phyloP scores from a whole-genome alignment of 1,140 invertebrate genomes.

The Nephila pilipes region DNA sequence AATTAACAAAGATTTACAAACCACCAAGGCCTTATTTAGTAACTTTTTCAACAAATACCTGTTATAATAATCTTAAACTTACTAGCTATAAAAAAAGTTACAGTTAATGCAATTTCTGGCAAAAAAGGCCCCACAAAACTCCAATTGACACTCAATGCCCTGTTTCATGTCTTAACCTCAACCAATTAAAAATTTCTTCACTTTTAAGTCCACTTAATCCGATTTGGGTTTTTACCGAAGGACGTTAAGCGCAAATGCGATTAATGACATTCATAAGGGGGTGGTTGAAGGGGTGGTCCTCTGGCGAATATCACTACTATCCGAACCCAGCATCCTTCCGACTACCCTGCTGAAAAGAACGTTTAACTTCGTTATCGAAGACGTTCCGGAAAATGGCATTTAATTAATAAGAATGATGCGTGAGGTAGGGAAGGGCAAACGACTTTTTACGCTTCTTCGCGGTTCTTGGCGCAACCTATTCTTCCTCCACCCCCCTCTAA shows the following conservation, averaged over 20 bases:
- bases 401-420: constrained; percentile 68
- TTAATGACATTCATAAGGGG: constrained; percentile 22
- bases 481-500: constrained; percentile 7
- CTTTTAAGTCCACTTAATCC: constrained; percentile 43
- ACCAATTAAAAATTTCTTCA: constrained; percentile 56
- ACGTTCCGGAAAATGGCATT: constrained; percentile 62
- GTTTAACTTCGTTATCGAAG: constrained; percentile 70
- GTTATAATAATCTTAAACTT: not conserved
- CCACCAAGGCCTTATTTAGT: not conserved
- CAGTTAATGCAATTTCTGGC: not conserved
- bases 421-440: not conserved
- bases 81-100: not conserved
- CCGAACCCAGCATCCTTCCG: not conserved
- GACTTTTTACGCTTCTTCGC: constrained; percentile 33
- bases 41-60: not conserved
- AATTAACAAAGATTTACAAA: not conserved
- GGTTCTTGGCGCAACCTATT: constrained; percentile 41
- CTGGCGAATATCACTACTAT: not conserved
- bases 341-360: constrained; percentile 10
- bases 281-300: not conserved
- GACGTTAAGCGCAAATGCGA: constrained; percentile 46
- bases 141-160: not conserved
- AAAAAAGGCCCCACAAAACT: not conserved
- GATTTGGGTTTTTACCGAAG: constrained; percentile 12
- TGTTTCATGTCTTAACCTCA: constrained; percentile 31